Evolutionary conservation across 2,113 vertebrate species (phyloP).

Genomic region (Aegypius monachus): DNA sequence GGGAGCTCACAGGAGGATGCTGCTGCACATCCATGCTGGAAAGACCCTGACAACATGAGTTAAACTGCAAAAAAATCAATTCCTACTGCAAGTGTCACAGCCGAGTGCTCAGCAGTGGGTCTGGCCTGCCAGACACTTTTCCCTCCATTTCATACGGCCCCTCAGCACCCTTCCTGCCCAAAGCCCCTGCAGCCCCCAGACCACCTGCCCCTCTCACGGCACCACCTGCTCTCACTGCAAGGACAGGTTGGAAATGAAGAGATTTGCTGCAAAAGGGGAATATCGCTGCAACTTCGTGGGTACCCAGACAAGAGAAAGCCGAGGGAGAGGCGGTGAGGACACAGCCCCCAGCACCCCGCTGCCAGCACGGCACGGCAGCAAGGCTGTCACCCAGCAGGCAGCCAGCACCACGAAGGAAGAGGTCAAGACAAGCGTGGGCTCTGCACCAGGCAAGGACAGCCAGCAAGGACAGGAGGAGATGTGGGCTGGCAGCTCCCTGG

Average conservation of each 20-base stretch:
- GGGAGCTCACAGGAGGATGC: background rate
- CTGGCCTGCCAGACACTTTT: background rate
- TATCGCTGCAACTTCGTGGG: too few species aligned
- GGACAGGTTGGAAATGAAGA: background rate
- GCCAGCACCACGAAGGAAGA: background rate
- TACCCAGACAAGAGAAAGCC: background rate
- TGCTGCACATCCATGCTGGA: background rate
- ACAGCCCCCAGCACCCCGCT: background rate
- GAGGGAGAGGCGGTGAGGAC: background rate
- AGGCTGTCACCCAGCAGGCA: background rate
- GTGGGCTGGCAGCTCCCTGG: background rate
- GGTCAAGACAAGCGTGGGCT: background rate
- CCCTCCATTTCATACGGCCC: rapidly evolving
- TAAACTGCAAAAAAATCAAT: background rate
- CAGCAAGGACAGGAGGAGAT: background rate
- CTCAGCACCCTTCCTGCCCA: background rate
- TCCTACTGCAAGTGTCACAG: background rate
- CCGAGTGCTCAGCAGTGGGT: rapidly evolving
- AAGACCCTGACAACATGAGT: background rate
- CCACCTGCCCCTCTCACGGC: background rate
- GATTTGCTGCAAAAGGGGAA: background rate
- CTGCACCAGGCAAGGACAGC: background rate
- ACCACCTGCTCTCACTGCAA: background rate
- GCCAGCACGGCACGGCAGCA: background rate
- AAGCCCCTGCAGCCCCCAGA: background rate